Percentiles rank a stretch among this genome's conserved stretches.
Conservation (phyloP, 2,113 vertebrate genomes). For the Dermatemys mawii region DNA sequence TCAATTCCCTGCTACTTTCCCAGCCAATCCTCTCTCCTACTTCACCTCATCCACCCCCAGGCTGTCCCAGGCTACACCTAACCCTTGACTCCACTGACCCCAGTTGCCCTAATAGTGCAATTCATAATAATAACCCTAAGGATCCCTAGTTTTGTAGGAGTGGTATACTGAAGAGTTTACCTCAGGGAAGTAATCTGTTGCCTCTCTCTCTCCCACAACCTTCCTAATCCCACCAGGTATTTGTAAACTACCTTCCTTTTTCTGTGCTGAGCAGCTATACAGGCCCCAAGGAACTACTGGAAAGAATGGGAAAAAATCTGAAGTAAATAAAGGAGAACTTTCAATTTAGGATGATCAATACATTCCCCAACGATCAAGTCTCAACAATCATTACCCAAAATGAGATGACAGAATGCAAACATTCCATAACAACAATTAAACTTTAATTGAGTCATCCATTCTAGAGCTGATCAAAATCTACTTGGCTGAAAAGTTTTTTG, state of each 20-base stretch:
- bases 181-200: background rate
- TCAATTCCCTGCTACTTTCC: background rate
- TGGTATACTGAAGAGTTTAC: background rate
- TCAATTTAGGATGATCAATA: background rate
- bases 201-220: background rate
- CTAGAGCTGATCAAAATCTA: background rate
- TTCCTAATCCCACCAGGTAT: background rate
- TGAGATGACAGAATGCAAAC: background rate
- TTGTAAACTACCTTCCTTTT: background rate
- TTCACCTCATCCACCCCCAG: background rate
- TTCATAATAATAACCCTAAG: no score
- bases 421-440: background rate
- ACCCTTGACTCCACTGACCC: background rate
- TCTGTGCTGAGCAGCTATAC: background rate
- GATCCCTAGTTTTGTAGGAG: background rate
- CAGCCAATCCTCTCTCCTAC: background rate
- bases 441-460: background rate
- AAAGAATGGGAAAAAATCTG: background rate
- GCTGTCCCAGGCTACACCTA: background rate
- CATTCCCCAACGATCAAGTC: background rate
- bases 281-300: background rate
- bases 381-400: background rate
- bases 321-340: background rate
- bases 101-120: no score
- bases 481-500: background rate